Evolutionary conservation across 2,888 invertebrate genomes (phyloP), one percentile per base, ranked within the genome.

Genomic region (Chrysolina americana): DNA sequence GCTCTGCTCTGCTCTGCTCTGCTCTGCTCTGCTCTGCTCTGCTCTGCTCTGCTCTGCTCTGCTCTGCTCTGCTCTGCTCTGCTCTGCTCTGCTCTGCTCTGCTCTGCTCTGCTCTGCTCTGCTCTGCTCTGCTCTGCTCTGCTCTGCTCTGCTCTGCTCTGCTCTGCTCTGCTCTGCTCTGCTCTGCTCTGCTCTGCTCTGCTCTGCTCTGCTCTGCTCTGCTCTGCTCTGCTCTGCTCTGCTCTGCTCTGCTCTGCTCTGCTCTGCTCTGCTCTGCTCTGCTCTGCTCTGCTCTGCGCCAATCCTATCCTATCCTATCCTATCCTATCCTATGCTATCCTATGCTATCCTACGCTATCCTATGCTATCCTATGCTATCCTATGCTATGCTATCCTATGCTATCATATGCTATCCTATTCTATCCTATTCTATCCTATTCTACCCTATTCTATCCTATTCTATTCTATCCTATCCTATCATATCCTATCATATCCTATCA

Each of bases 301-400:
- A 15, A 48, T 70, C 53, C 65, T 41, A 53, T 71, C 66, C 66
- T 62, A 59, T 72, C 66, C 68, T 65, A 66, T 72, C 66, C 72
- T 64, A 72, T 72, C 23, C 66, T 41, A 63, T 64, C 50, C 48
- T 53, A 71, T 71, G 65, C 63, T 53, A 71, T 71, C 71, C 71
- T 62, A 62, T 74, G 65, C 70, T 65, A 65, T 70, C 65, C 65
- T 65, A 63, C 53, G 63, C 69, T 65, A 70, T 70, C 65, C 65
- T 64, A 64, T 70, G 64, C 64, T 64, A 50, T 70, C 56, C 70
- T 53, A 62, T 69, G 62, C 73, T 69, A 36, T 69, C 36, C 68
- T 69, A 47, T 69, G 11, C 63, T 69, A 63, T 73, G 47, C 69
- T 50, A 47, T 69, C 63, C 68, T 41, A 23, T 63, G 50, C 65